Conservation (phyloP, 2,888 invertebrate species). For the Rhynchonema sp. region DNA sequence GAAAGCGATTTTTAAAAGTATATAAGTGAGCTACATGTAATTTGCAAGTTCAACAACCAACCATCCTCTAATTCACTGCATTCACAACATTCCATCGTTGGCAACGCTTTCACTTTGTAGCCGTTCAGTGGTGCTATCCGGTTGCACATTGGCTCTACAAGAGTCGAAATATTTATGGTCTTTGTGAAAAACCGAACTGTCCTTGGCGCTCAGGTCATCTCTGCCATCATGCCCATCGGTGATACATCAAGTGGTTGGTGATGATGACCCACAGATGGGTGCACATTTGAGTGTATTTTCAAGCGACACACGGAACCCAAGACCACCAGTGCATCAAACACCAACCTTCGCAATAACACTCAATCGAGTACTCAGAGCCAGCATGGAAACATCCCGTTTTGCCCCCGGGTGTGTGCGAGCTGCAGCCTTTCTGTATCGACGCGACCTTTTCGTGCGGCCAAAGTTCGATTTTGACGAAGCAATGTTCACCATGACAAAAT, state of each 20-base stretch:
- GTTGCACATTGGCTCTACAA: background rate
- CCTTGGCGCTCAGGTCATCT: too few species aligned
- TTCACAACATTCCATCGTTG: conserved; percentile 22
- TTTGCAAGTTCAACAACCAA: background rate
- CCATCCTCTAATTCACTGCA: conserved; percentile 20
- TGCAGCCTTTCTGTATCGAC: conserved; percentile 25
- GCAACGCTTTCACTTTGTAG: conserved; percentile 18
- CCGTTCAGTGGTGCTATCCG: conserved; percentile 13
- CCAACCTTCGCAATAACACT: conserved; percentile 20
- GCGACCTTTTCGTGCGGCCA: conserved; percentile 20
- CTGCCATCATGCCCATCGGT: too few species aligned
- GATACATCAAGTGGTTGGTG: too few species aligned
- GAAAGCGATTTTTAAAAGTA: too few species aligned
- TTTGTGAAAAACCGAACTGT: too few species aligned
- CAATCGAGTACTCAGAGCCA: conserved; percentile 20
- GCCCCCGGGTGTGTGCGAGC: conserved; percentile 17
- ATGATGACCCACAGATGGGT: too few species aligned
- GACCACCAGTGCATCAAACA: too few species aligned
- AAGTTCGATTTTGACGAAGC: conserved; percentile 16
- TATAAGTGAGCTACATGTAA: too few species aligned
- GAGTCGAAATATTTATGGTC: background rate
- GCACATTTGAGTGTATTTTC: too few species aligned
- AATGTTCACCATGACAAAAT: conserved; percentile 14
- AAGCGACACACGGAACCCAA: too few species aligned
- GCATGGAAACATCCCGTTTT: conserved; percentile 22